Evolutionary conservation across 2,888 invertebrate species (phyloP).

Genomic region (Archaeoteleia sp.): DNA sequence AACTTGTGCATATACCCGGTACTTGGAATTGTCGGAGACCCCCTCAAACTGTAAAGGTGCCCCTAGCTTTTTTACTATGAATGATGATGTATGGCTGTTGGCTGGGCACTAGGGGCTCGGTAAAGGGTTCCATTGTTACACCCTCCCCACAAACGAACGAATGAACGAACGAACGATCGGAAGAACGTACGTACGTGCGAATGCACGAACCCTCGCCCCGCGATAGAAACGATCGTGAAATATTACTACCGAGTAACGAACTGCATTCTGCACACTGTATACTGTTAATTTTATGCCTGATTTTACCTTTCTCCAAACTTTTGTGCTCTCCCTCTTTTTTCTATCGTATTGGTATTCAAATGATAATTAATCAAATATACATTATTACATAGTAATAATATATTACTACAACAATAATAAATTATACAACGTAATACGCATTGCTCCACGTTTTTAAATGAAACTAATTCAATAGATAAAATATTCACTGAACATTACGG

Average conservation of each 20-base stretch:
- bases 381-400: no score
- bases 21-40: conserved; percentile 59
- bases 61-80: conserved; percentile 69
- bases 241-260: conserved; percentile 68
- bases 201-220: no score
- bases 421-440: no score
- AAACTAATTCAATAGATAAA: no score
- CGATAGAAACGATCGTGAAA: conserved; percentile 67
- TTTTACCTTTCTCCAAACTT: conserved; percentile 62
- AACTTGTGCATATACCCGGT: conserved; percentile 23
- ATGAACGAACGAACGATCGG: no score
- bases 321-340: conserved; percentile 34
- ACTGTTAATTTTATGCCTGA: conserved; percentile 73
- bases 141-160: conserved; percentile 63
- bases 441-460: no score
- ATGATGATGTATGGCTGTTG: conserved; percentile 75
- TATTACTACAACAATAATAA: no score
- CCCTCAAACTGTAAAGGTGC: conserved; percentile 65
- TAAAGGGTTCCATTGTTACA: conserved; percentile 74
- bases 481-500: no score
- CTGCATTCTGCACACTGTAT: conserved; percentile 66
- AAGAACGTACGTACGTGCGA: no score
- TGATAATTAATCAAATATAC: no score
- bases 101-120: conserved; percentile 72
- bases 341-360: not conserved